phyloP scores from a whole-genome alignment of 2,797 vertebrate species.

The Varecia variegata region DNA sequence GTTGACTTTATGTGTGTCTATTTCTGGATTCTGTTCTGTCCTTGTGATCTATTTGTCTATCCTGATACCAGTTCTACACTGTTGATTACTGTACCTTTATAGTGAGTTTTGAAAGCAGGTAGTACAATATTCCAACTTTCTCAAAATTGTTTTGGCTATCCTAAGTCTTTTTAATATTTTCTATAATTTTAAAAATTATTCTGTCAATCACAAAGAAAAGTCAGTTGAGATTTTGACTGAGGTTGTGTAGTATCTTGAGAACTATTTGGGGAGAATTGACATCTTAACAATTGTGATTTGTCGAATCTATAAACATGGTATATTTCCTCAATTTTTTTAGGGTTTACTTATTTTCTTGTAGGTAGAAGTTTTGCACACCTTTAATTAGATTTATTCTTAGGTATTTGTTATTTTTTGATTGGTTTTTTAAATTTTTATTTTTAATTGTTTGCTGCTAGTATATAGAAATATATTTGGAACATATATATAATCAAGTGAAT shows the following conservation, averaged over 20 bases:
- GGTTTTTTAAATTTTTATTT: constrained; percentile 35
- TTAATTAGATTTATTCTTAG: constrained; percentile 1
- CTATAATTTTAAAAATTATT: background rate
- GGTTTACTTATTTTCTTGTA: background rate
- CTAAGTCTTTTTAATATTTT: background rate
- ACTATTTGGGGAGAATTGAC: background rate
- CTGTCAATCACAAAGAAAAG: background rate
- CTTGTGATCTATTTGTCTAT: background rate
- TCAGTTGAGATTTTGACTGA: background rate
- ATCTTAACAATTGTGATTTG: background rate
- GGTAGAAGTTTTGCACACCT: background rate
- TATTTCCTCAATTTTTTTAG: background rate
- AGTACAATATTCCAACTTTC: background rate
- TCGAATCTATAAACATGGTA: background rate
- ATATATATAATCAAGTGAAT: background rate
- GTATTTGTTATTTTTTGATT: background rate
- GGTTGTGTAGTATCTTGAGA: background rate
- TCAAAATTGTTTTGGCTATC: background rate
- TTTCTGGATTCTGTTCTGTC: background rate
- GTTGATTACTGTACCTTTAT: background rate
- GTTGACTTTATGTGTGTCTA: background rate
- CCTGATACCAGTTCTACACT: background rate
- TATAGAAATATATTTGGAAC: background rate
- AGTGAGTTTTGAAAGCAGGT: background rate
- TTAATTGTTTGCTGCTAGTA: background rate